Evolutionary conservation across 2,888 invertebrate genomes (phyloP), one percentile per base, ranked within the genome.

Genomic region (Polylopha cassiicola): DNA sequence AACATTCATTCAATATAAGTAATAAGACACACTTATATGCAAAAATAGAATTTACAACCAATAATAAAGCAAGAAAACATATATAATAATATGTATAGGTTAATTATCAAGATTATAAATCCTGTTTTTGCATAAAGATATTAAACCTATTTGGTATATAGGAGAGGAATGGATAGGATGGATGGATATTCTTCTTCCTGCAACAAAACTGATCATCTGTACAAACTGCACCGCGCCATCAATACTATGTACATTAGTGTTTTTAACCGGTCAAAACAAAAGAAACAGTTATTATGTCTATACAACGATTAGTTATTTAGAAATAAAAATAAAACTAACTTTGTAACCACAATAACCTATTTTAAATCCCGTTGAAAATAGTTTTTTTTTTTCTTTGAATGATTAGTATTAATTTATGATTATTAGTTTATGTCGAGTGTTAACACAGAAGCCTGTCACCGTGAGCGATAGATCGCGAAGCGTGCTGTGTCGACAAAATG

Each of bases 171-270:
- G 47, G 43, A 46, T 39, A 50, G 53, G 48, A 44, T 10, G 30
- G 9, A 23, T 55, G 70, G 68, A 57, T 43, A 37, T 55, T 63
- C 67, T 66, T 68, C 73, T 62, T 76, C 74, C 80, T 80, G 80
- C 56, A 73, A 77, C 44, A 61, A 47, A 68, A 58, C 34, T 31
- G 50, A 26, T 46, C 47, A 39, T 50, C 61, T 62, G 53, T 67
- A 67, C 58, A 66, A 49, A 45, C 44, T 43, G 45, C 47, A 59
- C 58, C 58, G 47, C 54, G 38, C 58, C 56, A 23, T 39, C n/a
- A n/a, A n/a, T n/a, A n/a, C n/a, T n/a, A n/a, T n/a, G n/a, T 33
- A 28, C 3, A 7, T 10, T 15, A 22, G 5, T 15, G 14, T 32
- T 22, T 9, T 10, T 4, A 28, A 8, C 5, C 18, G 11, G 5